Evolutionary conservation across 2,888 invertebrate species (phyloP).

Genomic region (Orthosia gracilis): DNA sequence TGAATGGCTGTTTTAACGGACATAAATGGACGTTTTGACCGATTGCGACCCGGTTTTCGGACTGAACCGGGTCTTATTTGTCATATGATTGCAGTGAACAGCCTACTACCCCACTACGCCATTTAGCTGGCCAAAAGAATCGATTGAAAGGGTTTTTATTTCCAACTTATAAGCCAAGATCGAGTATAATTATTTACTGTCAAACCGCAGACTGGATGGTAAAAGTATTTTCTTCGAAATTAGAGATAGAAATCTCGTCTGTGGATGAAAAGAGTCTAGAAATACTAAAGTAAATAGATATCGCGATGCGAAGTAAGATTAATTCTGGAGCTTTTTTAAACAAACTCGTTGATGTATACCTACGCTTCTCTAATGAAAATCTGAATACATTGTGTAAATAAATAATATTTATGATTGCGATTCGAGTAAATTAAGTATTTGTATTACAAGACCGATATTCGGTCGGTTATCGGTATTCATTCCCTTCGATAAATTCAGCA

Average conservation of each 20-base stretch:
- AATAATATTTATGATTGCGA: not conserved
- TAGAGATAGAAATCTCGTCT: slow-evolving; percentile 47
- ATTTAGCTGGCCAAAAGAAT: slow-evolving; percentile 51
- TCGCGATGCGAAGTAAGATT: slow-evolving; percentile 29
- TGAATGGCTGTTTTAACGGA: slow-evolving; percentile 53
- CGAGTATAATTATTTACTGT: slow-evolving; percentile 53
- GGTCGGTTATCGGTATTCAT: no score
- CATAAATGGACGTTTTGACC: slow-evolving; percentile 70
- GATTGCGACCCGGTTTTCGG: slow-evolving; percentile 70
- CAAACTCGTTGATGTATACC: slow-evolving; percentile 13
- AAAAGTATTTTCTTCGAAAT: slow-evolving; percentile 34
- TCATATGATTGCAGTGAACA: slow-evolving; percentile 64
- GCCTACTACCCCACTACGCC: slow-evolving; percentile 54
- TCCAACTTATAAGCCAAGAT: slow-evolving; percentile 38
- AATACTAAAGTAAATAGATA: slow-evolving; percentile 31
- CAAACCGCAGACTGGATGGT: slow-evolving; percentile 11
- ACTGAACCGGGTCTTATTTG: slow-evolving; percentile 64
- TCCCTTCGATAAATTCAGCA: no score
- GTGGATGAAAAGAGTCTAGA: slow-evolving; percentile 23
- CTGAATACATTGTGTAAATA: slow-evolving; percentile 2
- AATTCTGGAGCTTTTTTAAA: slow-evolving; percentile 29
- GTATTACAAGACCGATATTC: no score
- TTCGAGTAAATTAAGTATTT: not conserved
- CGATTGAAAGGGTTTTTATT: slow-evolving; percentile 55
- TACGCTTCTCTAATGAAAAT: not conserved